phyloP scores from a whole-genome alignment of 37 sponge, comb jelly and placozoan species.

The Eunapius fragilis region DNA sequence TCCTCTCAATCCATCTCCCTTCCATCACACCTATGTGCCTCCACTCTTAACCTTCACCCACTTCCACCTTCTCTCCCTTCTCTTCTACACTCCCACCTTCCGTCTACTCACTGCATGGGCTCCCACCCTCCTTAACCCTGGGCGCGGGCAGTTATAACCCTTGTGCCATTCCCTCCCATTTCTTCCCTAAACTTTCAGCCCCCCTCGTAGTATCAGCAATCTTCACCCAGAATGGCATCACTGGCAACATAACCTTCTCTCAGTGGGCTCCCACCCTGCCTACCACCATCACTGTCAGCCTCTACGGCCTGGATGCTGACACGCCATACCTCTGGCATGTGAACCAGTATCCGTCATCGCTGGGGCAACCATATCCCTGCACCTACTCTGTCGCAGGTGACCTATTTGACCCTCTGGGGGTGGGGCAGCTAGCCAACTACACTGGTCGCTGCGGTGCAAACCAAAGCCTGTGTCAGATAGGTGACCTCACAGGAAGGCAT shows the following conservation, averaged over 20 bases:
- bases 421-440: constrained; percentile 10
- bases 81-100: too few species aligned
- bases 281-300: constrained; percentile 38
- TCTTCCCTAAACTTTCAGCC: neutral
- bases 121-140: too few species aligned
- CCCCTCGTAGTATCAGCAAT: neutral
- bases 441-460: constrained; percentile 7
- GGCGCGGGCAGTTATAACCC: too few species aligned
- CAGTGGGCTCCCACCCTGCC: constrained; percentile 11
- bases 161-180: too few species aligned
- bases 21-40: too few species aligned
- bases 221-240: constrained; percentile 58
- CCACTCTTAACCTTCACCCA: too few species aligned
- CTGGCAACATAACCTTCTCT: constrained; percentile 52
- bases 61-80: too few species aligned
- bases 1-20: too few species aligned
- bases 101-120: too few species aligned
- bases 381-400: constrained; percentile 17
- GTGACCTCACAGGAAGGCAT: constrained; percentile 67
- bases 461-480: constrained; percentile 50
- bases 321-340: constrained; percentile 55
- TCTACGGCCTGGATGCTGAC: constrained; percentile 19
- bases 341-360: constrained; percentile 44
- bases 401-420: constrained; percentile 57
- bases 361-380: constrained; percentile 17